Evolutionary conservation across 92 coral and sea anemone species (phyloP).

Genomic region (Plumapathes pennacea): DNA sequence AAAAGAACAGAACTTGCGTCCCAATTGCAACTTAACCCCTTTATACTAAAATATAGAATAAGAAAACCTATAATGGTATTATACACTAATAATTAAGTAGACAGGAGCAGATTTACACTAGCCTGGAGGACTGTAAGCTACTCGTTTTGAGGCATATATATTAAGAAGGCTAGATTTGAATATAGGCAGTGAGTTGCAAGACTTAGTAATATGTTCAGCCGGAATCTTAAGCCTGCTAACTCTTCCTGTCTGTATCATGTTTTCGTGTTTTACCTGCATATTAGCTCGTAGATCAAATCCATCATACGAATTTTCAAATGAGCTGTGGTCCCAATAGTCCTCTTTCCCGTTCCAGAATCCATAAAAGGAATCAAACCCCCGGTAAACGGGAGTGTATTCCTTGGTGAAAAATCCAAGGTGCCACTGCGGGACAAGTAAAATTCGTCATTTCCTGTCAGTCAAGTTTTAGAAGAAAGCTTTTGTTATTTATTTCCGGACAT

Average conservation of each 20-base stretch:
- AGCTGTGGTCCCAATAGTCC: conserved; percentile 93
- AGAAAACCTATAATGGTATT: no score
- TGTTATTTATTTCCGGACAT: neutral
- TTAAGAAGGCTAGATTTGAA: no score
- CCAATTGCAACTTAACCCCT: no score
- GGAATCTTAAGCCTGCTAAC: neutral
- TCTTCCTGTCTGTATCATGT: neutral
- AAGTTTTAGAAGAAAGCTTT: neutral
- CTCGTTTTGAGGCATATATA: no score
- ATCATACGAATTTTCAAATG: conserved; percentile 65
- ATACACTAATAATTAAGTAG: no score
- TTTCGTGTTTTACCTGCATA: conserved; percentile 61
- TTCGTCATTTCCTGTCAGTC: neutral
- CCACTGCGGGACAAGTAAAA: conserved; percentile 57
- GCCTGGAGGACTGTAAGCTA: no score
- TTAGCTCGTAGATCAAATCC: conserved; percentile 86
- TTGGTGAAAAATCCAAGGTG: conserved; percentile 89
- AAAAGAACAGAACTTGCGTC: no score
- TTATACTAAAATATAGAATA: no score
- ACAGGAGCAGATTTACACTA: no score
- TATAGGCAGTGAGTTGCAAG: no score
- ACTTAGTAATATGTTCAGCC: no score
- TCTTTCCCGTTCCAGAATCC: conserved; percentile 89
- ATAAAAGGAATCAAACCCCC: conserved; percentile 92
- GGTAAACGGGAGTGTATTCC: conserved; percentile 83